Percentiles rank a stretch among this genome's conserved stretches.
These are phyloP conservation scores for Globodera rostochiensis DNA, from an alignment of 1,140 invertebrate species.

Conservation along the genomic window DNA sequence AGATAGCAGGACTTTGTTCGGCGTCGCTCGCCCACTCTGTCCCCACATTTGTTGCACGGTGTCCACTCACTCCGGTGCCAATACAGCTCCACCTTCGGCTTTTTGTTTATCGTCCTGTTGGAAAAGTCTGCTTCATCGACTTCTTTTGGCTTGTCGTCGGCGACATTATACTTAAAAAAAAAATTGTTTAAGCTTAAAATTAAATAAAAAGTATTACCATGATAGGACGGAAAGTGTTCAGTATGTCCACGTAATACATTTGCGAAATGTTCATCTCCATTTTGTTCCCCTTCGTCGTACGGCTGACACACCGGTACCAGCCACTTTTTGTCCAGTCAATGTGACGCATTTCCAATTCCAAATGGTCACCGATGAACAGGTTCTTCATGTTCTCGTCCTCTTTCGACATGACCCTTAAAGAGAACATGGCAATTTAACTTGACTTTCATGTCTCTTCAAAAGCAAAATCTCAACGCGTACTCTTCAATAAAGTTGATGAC, in stretches of 20 bases:
- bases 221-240: background rate
- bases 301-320: constrained; percentile 22
- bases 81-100: constrained; percentile 5
- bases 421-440: background rate
- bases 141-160: background rate
- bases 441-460: too few relatives aligned
- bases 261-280: background rate
- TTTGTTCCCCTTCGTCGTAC: background rate
- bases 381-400: constrained; percentile 13
- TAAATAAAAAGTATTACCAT: background rate
- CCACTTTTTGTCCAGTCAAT: background rate
- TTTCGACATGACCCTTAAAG: background rate
- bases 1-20: constrained; percentile 22
- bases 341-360: constrained; percentile 14
- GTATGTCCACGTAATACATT: background rate
- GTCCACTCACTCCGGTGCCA: constrained; percentile 21
- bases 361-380: constrained; percentile 24
- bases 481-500: constrained; percentile 15
- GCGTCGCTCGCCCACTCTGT: constrained; percentile 4
- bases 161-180: background rate
- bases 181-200: background rate
- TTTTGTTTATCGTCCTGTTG: background rate
- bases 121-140: background rate
- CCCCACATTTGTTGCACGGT: constrained; percentile 27
- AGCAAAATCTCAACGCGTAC: background rate